Evolutionary conservation across 2,797 vertebrate species (phyloP).

Genomic region (Florisuga fusca): DNA sequence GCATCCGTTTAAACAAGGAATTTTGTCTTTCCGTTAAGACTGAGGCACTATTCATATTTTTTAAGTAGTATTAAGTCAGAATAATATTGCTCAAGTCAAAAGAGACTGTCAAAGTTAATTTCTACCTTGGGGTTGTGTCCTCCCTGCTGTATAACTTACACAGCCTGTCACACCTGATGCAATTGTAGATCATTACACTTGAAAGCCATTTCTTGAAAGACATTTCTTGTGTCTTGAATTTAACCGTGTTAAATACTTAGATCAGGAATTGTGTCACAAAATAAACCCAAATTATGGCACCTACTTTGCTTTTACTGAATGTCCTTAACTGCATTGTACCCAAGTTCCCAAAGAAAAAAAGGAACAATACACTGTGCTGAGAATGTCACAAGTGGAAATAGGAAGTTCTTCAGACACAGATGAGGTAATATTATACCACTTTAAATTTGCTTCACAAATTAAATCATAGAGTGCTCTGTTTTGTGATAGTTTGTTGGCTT

Average conservation of each 20-base stretch:
- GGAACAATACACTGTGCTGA: not conserved
- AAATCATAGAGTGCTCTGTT: not conserved
- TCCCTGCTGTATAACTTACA: not conserved
- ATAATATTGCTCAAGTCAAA: not conserved
- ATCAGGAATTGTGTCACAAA: not conserved
- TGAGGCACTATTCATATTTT: not conserved
- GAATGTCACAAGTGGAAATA: not conserved
- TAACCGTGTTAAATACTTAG: not conserved
- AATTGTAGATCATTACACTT: not conserved
- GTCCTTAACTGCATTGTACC: not conserved
- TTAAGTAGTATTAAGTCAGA: not conserved
- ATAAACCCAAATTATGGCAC: not conserved
- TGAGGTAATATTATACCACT: not conserved
- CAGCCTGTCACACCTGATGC: not conserved
- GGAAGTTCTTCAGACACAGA: not conserved
- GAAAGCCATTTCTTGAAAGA: no score
- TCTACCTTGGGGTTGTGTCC: not conserved
- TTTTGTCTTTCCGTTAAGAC: not conserved
- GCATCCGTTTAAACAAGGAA: not conserved
- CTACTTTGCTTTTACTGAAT: not conserved
- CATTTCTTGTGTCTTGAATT: not conserved
- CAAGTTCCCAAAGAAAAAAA: not conserved
- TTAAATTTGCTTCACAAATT: not conserved
- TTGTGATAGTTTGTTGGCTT: no score
- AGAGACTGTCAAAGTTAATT: fast-evolving